Evolutionary conservation across 2,888 invertebrate genomes (phyloP).

Genomic region (Chydorus sphaericus): DNA sequence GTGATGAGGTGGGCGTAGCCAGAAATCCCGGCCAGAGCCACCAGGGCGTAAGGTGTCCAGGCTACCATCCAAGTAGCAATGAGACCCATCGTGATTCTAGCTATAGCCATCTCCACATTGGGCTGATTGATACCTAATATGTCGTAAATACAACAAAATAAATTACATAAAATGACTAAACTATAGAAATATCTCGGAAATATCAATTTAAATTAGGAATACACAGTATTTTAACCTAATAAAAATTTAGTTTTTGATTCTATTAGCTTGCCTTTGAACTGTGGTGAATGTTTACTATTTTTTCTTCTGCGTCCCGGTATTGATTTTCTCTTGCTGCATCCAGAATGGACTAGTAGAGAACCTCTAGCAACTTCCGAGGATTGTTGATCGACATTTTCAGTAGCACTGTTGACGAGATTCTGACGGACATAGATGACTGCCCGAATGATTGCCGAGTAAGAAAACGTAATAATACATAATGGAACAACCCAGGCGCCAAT

Average conservation of each 20-base stretch:
- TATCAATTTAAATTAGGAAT: too few species aligned
- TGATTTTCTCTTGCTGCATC: too few species aligned
- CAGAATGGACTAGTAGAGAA: too few species aligned
- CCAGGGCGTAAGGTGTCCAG: constrained; percentile 13
- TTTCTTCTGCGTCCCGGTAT: too few species aligned
- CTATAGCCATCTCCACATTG: constrained; percentile 4
- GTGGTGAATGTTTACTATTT: too few species aligned
- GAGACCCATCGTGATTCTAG: constrained; percentile 4
- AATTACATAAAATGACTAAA: too few species aligned
- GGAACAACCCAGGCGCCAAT: constrained; percentile 61
- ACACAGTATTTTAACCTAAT: too few species aligned
- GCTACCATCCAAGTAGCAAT: constrained; percentile 8
- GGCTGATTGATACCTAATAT: background rate
- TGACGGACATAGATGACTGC: constrained; percentile 33
- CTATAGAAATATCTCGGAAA: too few species aligned
- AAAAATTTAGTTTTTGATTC: too few species aligned
- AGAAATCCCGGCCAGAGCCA: constrained; percentile 1
- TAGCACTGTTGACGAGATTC: background rate
- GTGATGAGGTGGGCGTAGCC: constrained; percentile 3
- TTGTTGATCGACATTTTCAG: background rate
- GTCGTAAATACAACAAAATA: too few species aligned
- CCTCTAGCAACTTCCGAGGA: background rate
- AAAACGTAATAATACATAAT: constrained; percentile 49
- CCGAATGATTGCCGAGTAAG: constrained; percentile 53
- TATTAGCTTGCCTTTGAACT: too few species aligned